phyloP scores from a whole-genome alignment of 2,888 invertebrate genomes.

The Omphaloscelis lunosa region DNA sequence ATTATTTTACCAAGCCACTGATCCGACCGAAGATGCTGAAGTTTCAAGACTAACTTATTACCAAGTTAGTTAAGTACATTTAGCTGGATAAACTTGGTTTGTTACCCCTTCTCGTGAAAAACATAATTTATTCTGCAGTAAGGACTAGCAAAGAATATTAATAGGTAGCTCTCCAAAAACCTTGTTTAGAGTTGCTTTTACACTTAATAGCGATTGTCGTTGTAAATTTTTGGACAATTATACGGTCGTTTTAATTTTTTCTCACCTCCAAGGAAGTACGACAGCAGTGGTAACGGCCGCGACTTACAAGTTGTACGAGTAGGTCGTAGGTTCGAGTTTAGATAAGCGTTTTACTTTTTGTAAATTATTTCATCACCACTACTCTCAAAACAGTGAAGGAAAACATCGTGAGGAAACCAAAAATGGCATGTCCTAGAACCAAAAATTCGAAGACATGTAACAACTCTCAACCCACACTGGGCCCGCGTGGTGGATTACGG shows the following conservation, averaged over 20 bases:
- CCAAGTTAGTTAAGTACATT: constrained; percentile 68
- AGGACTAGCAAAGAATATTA: constrained; percentile 63
- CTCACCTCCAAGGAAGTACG: neutral
- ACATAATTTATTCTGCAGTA: constrained; percentile 69
- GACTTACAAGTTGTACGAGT: no score
- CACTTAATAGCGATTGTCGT: constrained; percentile 20
- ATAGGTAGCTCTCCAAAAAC: constrained; percentile 52
- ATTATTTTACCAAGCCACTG: constrained; percentile 64
- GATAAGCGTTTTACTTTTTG: no score
- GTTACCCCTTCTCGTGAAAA: constrained; percentile 67
- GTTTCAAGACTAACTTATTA: constrained; percentile 66
- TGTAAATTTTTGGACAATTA: neutral
- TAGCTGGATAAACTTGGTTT: constrained; percentile 67
- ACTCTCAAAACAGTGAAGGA: no score
- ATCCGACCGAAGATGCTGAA: constrained; percentile 64
- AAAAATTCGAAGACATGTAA: no score
- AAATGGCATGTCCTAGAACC: no score
- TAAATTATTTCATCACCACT: no score
- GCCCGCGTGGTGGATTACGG: no score
- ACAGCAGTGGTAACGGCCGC: no score
- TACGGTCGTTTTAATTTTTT: neutral
- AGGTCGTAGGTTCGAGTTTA: no score
- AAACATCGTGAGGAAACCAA: no score
- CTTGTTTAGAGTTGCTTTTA: constrained; percentile 45
- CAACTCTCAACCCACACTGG: no score